Evolutionary conservation across 2,113 vertebrate species (phyloP), one percentile per base, ranked within the genome.

Genomic region (Bucco capensis): DNA sequence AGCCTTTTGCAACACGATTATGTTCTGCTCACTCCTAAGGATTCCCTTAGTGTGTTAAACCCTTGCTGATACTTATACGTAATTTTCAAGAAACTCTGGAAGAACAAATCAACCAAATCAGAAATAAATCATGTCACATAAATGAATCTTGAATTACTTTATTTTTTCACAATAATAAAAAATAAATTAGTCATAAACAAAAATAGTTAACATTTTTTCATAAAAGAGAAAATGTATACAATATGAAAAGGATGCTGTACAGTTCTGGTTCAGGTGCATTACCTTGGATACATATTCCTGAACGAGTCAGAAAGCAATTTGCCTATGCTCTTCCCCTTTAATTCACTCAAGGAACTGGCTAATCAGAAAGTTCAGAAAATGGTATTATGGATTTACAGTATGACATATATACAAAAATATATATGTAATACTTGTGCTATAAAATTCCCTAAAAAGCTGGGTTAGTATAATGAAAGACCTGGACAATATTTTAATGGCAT

Each of bases 121-220:
- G 64, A 90, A 88, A 84, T 46, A 66, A 33, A 72, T 5, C 3
- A 7, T 3, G 14, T 33, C 46, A 72, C 79, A 38, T 57, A 76
- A 64, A 40, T 82, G 44, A 8, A 86, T 79, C 60, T 83, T 87
- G 77, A 95, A 96, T 98, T 96, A 97, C 87, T 97, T 98, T 97
- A 96, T 97, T 97, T 97, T n/a, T 97, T 96, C 94, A 97, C 96
- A 97, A 97, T 97, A 97, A 97, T 97, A 97, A 97, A 97, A 97
- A 98, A 98, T 98, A 98, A 98, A 98, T 98, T 98, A 98, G 97
- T 98, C 96, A 96, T 97, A 97, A 97, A 97, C 97, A 98, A 98
- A 98, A 98, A 97, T 97, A 98, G 94, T 96, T 95, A 95, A 95
- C 95, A 85, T 84, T 97, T 97, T 92, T 94, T 89, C 80, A 91